Conservation (phyloP, 30 jellyfish, hydroid and myxozoan species). For the Aurelia sp. region DNA sequence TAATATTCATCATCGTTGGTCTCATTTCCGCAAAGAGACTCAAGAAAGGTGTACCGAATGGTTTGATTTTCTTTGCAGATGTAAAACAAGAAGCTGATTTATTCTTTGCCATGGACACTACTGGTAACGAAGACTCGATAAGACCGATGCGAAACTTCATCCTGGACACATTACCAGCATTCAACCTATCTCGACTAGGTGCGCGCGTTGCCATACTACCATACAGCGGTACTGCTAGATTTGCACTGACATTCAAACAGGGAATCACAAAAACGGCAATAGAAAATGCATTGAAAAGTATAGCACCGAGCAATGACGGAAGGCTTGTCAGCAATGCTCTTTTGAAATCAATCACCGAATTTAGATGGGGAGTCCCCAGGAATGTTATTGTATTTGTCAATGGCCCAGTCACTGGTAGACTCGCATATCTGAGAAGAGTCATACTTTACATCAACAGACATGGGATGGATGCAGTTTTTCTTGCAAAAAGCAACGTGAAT, state of each 20-base stretch:
- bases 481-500: conserved; percentile 35
- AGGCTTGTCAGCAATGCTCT: conserved; percentile 59
- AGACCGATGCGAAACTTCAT: conserved; percentile 35
- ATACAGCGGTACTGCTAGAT: conserved; percentile 53
- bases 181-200: conserved; percentile 27
- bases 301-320: conserved; percentile 39
- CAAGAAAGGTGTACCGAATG: too few relatives aligned
- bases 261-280: conserved; percentile 53
- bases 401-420: conserved; percentile 41
- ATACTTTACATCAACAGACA: conserved; percentile 18
- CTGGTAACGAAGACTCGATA: conserved; percentile 37
- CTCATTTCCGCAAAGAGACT: too few relatives aligned
- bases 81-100: conserved; percentile 31
- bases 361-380: conserved; percentile 58
- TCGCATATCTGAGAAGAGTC: conserved; percentile 34
- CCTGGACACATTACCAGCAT: conserved; percentile 40
- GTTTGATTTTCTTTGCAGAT: background rate
- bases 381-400: conserved; percentile 46
- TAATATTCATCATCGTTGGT: too few relatives aligned
- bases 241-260: conserved; percentile 18
- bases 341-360: conserved; percentile 47
- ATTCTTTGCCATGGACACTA: conserved; percentile 39
- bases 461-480: conserved; percentile 30
- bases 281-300: conserved; percentile 31
- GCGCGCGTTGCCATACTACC: conserved; percentile 52